Evolutionary conservation across 2,888 invertebrate species (phyloP).

Genomic region (Megastigmus dorsalis): DNA sequence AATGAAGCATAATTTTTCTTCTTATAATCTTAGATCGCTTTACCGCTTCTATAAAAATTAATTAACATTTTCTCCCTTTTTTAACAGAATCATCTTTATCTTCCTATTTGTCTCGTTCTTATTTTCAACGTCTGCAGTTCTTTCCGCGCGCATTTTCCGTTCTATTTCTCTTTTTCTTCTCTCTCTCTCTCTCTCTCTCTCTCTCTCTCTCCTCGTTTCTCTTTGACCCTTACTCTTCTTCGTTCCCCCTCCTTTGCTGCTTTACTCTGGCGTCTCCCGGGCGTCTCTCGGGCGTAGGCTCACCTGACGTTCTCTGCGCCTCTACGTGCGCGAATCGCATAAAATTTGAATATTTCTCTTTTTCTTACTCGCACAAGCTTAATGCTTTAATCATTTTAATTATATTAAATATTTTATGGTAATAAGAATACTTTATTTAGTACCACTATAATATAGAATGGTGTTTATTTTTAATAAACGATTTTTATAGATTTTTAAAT

Average conservation of each 20-base stretch:
- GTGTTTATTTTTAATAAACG: neutral
- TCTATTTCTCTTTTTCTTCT: slow-evolving; percentile 4
- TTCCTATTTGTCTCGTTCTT: too few species aligned
- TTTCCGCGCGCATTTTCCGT: too few species aligned
- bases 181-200: neutral
- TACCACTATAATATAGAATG: neutral
- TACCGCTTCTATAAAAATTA: too few species aligned
- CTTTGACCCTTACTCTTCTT: neutral
- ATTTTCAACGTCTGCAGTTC: too few species aligned
- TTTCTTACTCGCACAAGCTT: neutral
- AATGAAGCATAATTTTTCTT: too few species aligned
- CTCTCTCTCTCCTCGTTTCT: slow-evolving; percentile 14
- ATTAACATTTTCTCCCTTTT: too few species aligned
- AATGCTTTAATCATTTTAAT: neutral
- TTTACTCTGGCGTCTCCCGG: neutral
- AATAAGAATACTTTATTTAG: too few species aligned
- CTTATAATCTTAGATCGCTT: too few species aligned
- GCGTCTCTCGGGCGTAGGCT: slow-evolving; percentile 26
- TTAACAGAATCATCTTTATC: too few species aligned
- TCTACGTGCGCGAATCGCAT: neutral
- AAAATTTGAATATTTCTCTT: slow-evolving; percentile 36
- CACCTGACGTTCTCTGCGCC: slow-evolving; percentile 3
- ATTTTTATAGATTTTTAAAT: neutral
- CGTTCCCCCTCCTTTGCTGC: slow-evolving; percentile 3
- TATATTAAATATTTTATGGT: too few species aligned